phyloP scores from a whole-genome alignment of 92 coral and sea anemone species.

The Montipora capitata region DNA sequence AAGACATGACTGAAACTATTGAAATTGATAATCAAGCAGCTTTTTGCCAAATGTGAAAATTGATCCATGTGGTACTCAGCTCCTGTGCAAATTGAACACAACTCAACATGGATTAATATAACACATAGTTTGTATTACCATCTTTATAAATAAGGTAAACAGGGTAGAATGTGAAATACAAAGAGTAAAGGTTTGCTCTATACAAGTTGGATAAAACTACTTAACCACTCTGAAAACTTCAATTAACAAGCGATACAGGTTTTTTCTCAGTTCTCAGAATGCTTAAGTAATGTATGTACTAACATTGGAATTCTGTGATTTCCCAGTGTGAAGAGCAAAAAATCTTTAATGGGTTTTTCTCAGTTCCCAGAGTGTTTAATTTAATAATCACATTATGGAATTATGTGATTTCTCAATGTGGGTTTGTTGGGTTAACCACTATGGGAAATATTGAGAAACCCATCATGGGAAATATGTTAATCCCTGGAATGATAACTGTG shows the following conservation, averaged over 20 bases:
- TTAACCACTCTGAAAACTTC: neutral
- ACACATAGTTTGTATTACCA: neutral
- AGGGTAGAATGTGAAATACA: neutral
- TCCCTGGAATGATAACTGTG: neutral
- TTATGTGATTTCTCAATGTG: neutral
- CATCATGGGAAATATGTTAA: neutral
- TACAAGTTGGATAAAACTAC: no score
- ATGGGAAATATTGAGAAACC: neutral
- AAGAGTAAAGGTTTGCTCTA: neutral
- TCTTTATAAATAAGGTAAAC: neutral
- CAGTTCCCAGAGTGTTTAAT: neutral
- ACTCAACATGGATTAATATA: slow-evolving; percentile 2
- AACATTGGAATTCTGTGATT: neutral
- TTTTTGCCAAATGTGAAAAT: neutral
- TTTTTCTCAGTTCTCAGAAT: no score
- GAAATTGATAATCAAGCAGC: neutral
- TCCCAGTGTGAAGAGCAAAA: neutral
- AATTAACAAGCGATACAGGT: no score
- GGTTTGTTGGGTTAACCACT: neutral
- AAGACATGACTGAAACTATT: neutral
- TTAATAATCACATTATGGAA: neutral
- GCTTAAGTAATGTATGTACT: neutral
- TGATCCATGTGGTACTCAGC: neutral
- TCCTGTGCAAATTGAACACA: neutral
- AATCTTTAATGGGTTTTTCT: neutral